Conservation (phyloP, 2,113 vertebrate species). For the Azemiops feae region DNA sequence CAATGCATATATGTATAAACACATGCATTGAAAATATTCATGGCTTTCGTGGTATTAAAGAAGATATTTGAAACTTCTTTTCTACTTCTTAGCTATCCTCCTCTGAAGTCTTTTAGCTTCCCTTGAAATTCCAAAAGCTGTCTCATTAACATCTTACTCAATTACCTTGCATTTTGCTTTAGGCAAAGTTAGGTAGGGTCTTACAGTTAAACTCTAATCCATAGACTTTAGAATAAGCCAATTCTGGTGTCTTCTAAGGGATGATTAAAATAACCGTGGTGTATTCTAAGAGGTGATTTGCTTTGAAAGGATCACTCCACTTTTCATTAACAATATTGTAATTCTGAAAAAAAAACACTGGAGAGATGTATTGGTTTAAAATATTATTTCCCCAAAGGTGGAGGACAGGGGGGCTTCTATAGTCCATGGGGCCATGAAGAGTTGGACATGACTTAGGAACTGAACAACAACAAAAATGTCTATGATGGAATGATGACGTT, state of each 20-base stretch:
- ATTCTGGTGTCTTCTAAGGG: constrained; percentile 3
- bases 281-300: constrained; percentile 31
- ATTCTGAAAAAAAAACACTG: neutral
- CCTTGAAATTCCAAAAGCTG: neutral
- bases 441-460: neutral
- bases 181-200: constrained; percentile 7
- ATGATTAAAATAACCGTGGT: constrained; percentile 17
- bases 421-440: neutral
- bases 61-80: neutral
- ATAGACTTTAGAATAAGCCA: neutral
- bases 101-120: neutral
- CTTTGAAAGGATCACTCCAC: constrained; percentile 45
- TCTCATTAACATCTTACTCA: neutral
- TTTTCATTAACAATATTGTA: constrained; percentile 57
- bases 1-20: neutral
- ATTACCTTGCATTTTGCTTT: neutral
- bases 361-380: constrained; percentile 24
- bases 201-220: neutral
- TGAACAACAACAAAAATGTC: neutral
- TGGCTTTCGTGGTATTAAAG: neutral
- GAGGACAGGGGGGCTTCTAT: neutral
- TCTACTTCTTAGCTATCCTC: neutral
- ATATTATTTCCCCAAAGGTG: constrained; percentile 36
- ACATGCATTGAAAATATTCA: neutral
- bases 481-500: constrained; percentile 56